Percentiles rank a stretch among this genome's conserved stretches.
These are phyloP conservation scores for Ramphastos sulfuratus DNA, from an alignment of 2,113 vertebrate species.

Conservation along the genomic window DNA sequence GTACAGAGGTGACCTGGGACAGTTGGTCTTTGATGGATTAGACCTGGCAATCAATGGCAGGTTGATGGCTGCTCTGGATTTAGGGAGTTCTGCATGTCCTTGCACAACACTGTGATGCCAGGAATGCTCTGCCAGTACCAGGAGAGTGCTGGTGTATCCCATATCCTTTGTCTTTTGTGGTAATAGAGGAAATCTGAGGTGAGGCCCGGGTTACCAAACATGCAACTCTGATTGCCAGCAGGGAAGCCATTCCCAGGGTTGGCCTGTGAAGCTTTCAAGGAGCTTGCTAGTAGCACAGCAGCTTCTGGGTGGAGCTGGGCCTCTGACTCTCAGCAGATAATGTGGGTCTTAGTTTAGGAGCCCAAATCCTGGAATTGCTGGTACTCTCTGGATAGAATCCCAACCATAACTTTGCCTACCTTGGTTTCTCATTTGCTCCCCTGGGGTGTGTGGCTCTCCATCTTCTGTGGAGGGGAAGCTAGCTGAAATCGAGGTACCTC, in stretches of 20 bases:
- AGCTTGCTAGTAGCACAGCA: background rate
- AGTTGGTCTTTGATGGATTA: background rate
- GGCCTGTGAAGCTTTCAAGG: background rate
- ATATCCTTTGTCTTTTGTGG: background rate
- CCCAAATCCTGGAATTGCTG: accelerated
- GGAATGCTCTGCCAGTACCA: background rate
- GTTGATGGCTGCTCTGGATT: background rate
- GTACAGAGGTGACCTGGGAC: background rate
- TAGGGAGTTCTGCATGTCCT: background rate
- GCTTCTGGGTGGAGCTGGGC: background rate
- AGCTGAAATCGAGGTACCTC: background rate
- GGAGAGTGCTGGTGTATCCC: background rate
- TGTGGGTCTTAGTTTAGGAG: accelerated
- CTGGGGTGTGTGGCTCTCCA: background rate
- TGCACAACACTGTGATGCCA: accelerated
- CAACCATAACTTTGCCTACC: background rate
- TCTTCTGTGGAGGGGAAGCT: background rate
- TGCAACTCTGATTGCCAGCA: accelerated
- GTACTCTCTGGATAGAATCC: background rate
- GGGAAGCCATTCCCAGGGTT: background rate
- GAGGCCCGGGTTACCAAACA: background rate
- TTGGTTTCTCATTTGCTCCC: background rate
- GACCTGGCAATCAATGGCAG: background rate
- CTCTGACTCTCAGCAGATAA: background rate
- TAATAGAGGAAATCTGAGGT: background rate